Base-by-base conservation (phyloP, 2,797 vertebrate species). In the Telmatherina bonti region DNA sequence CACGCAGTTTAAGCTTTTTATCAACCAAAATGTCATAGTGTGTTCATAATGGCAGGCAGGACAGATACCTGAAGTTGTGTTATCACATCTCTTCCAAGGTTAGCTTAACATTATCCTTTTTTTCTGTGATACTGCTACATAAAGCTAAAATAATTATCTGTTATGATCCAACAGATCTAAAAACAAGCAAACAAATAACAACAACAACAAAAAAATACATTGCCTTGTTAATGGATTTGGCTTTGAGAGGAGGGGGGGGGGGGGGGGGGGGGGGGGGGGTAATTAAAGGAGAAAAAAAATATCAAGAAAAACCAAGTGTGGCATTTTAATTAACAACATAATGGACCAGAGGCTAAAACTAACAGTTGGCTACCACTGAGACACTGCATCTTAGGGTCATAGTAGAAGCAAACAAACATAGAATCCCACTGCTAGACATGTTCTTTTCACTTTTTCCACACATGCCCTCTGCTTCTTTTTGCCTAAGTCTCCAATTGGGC, bases 71-170 rank as follows among this genome's bases (percentile, higher is more conserved):
- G 58, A 72, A 84, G 91, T 87, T 67, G 76, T 76, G 78, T 88
- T 87, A 90, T 86, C 78, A 62, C 81, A 76, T 80, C 78, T 76
- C 71, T 87, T 86, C 77, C 92, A 94, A 94, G 93, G 92, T 94
- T 93, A 94, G 92, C 84, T 88, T 87, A 82, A 90, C 82, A 91
- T 88, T 83, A 78, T 81, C 73, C 77, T 77, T 59, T 35, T 29
- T 38, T 53, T 38, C 29, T 51, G 38, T 20, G 18, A 26, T 78
- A 82, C 65, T 56, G 77, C 70, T 74, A 77, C 70, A 80, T 56
- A 67, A 72, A 67, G 56, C 65, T 78, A 83, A 83, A 83, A 90
- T 70, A 86, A 78, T 69, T 81, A 76, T 69, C 59, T 43, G 36
- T 27, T 15, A 77, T 62, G n/a, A 36, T 53, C 16, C 16, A 18